Evolutionary conservation across 2,888 invertebrate species (phyloP).

Genomic region (Cataglyphis albicans): DNA sequence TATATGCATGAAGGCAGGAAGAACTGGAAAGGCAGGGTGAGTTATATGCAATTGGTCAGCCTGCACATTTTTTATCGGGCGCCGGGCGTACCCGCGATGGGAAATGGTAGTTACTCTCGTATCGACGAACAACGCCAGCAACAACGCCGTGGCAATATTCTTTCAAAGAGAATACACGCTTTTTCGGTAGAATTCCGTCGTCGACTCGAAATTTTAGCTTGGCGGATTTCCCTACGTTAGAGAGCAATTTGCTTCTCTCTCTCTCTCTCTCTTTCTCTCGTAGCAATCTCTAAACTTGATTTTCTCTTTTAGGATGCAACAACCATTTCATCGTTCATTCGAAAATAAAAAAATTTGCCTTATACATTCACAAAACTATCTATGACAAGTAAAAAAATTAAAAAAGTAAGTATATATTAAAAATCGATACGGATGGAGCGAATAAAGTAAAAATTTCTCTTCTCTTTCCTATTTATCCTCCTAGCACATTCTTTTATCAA

Average conservation of each 20-base stretch:
- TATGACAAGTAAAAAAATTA: neutral
- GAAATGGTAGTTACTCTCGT: constrained; percentile 76
- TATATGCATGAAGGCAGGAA: constrained; percentile 74
- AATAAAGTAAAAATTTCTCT: neutral
- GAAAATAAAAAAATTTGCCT: neutral
- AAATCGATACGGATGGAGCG: neutral
- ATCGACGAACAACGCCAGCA: constrained; percentile 71
- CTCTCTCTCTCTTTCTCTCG: neutral
- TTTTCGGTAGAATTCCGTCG: constrained; percentile 24
- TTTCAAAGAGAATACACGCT: constrained; percentile 47
- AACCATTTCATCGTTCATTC: neutral
- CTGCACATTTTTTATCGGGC: constrained; percentile 80
- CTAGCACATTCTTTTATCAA: neutral
- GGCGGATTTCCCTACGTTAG: constrained; percentile 4
- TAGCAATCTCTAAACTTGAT: neutral
- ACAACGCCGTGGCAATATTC: constrained; percentile 69
- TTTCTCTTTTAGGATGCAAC: constrained; percentile 1
- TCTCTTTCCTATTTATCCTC: neutral
- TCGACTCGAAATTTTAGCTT: constrained; percentile 16
- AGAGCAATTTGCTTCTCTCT: no score
- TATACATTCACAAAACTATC: neutral
- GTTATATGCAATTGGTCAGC: constrained; percentile 84
- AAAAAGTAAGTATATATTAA: neutral
- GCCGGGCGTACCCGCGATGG: constrained; percentile 73
- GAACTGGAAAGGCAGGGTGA: constrained; percentile 79